Conservation (phyloP, 1,140 invertebrate genomes). For the Hyphantria cunea region DNA sequence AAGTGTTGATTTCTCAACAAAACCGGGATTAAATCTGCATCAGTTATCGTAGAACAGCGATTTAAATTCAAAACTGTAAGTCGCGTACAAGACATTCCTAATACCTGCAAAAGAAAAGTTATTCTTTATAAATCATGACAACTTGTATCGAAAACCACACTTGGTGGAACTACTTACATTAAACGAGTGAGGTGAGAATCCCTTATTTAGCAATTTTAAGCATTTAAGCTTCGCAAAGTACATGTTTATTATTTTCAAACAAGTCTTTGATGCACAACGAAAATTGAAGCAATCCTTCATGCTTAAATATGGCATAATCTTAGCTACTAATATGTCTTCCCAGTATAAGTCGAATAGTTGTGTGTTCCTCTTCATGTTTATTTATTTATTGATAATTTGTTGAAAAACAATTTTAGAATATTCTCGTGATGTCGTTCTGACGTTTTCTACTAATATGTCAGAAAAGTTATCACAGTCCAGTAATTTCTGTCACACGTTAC, state of each 20-base stretch:
- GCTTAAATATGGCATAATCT: slow-evolving; percentile 74
- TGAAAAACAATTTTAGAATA: slow-evolving; percentile 5
- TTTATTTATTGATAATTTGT: slow-evolving; percentile 29
- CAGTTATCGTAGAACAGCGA: slow-evolving; percentile 73
- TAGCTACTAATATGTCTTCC: slow-evolving; percentile 82
- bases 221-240: slow-evolving; percentile 72
- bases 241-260: slow-evolving; percentile 71
- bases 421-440: too few species aligned
- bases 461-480: too few species aligned
- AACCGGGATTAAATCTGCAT: slow-evolving; percentile 78
- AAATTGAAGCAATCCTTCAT: slow-evolving; percentile 82
- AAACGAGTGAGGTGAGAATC: slow-evolving; percentile 69
- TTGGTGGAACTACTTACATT: slow-evolving; percentile 70
- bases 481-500: too few species aligned
- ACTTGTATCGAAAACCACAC: too few species aligned
- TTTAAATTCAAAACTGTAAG: slow-evolving; percentile 80
- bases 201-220: slow-evolving; percentile 71
- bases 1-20: slow-evolving; percentile 77
- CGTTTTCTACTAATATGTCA: too few species aligned
- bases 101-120: slow-evolving; percentile 68
- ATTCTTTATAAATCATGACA: slow-evolving; percentile 7
- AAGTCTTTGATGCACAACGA: slow-evolving; percentile 80
- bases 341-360: slow-evolving; percentile 82
- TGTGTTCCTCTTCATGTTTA: slow-evolving; percentile 68
- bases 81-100: slow-evolving; percentile 71